Conservation (phyloP, 1,140 invertebrate species). For the Apis dorsata region DNA sequence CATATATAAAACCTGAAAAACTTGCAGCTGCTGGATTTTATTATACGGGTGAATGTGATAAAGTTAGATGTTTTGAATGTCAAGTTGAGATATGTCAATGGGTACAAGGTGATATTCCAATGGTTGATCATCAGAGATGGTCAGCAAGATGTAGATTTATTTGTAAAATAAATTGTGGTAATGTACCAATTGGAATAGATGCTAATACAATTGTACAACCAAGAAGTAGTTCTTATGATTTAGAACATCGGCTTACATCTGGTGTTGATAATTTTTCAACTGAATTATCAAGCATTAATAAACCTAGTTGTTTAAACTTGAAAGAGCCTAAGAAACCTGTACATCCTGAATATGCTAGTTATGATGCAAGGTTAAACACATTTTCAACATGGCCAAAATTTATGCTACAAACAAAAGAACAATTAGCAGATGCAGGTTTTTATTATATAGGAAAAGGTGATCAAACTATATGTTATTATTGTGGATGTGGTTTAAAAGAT, state of each 20-base stretch:
- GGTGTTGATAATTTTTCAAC: constrained; percentile 69
- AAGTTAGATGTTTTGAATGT: constrained; percentile 93
- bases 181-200: constrained; percentile 81
- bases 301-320: constrained; percentile 66
- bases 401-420: constrained; percentile 87
- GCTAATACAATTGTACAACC: constrained; percentile 63
- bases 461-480: constrained; percentile 92
- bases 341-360: constrained; percentile 84
- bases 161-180: constrained; percentile 82
- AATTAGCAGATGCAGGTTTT: constrained; percentile 92
- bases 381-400: constrained; percentile 88
- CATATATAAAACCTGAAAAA: constrained; percentile 80
- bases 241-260: constrained; percentile 76
- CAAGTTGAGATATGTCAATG: constrained; percentile 89
- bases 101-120: constrained; percentile 89
- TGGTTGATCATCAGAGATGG: constrained; percentile 89
- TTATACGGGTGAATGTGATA: constrained; percentile 84
- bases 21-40: constrained; percentile 91
- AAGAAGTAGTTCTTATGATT: constrained; percentile 79
- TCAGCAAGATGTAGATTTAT: constrained; percentile 89
- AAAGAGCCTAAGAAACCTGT: constrained; percentile 78
- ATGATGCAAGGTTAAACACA: constrained; percentile 84
- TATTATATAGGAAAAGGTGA: constrained; percentile 93
- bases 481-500: constrained; percentile 91
- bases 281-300: too few species aligned